Evolutionary conservation across 1,140 invertebrate species (phyloP).

Genomic region (Luehdorfia chinensis): DNA sequence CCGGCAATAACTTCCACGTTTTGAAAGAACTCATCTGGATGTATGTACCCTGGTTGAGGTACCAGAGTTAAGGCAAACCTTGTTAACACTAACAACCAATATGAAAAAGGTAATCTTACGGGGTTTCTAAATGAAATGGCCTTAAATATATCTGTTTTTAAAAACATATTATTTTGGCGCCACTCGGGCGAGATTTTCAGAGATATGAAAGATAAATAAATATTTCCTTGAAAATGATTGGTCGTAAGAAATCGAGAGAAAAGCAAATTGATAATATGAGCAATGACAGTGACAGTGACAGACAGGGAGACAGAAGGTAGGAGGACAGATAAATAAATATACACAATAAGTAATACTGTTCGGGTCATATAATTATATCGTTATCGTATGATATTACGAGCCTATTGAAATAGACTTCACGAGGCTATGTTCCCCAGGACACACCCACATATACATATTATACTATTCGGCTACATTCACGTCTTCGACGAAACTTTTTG

Average conservation of each 20-base stretch:
- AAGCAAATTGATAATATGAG: too few species aligned
- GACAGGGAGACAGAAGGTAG: background rate
- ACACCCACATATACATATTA: too few species aligned
- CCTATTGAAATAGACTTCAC: too few species aligned
- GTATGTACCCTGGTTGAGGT: conserved; percentile 93
- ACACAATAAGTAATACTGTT: too few species aligned
- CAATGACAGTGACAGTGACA: background rate
- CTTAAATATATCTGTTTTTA: conserved; percentile 55
- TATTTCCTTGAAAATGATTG: conserved; percentile 5
- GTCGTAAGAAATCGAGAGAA: background rate
- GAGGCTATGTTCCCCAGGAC: too few species aligned
- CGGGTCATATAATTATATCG: too few species aligned
- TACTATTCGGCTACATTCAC: too few species aligned
- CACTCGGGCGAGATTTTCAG: background rate
- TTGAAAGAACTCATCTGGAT: conserved; percentile 98
- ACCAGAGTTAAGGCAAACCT: conserved; percentile 83
- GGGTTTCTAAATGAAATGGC: conserved; percentile 56
- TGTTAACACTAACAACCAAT: conserved; percentile 79
- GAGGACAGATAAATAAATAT: too few species aligned
- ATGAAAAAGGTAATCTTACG: conserved; percentile 53
- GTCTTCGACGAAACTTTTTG: too few species aligned
- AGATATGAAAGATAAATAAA: background rate
- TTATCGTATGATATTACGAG: too few species aligned
- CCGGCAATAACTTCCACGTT: conserved; percentile 93
- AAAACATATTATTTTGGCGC: conserved; percentile 48